Evolutionary conservation across 2,797 vertebrate species (phyloP).

Genomic region (Channallabes apus): DNA sequence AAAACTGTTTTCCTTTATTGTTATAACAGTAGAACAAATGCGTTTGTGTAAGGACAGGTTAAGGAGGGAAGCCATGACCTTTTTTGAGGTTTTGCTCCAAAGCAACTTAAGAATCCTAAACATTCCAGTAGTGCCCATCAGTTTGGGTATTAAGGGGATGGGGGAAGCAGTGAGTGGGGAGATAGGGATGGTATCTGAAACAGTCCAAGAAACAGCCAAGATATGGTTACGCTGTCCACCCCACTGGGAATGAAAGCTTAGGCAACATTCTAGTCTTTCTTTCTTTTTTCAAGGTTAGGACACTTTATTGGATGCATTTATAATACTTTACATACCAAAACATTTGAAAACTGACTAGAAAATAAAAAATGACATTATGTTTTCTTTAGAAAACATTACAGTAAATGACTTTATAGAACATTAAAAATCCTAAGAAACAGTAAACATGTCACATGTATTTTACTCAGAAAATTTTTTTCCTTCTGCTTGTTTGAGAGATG

Average conservation of each 20-base stretch:
- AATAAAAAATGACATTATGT: not conserved
- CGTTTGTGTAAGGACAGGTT: constrained; percentile 13
- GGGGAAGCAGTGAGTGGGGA: not conserved
- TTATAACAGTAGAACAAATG: not conserved
- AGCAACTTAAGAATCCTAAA: constrained; percentile 48
- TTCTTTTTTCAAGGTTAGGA: not conserved
- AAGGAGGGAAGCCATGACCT: constrained; percentile 15
- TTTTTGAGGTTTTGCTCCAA: constrained; percentile 4
- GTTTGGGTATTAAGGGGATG: constrained; percentile 1
- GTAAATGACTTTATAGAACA: not conserved
- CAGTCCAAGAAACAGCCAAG: constrained; percentile 21
- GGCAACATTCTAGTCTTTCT: no score
- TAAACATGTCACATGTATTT: not conserved
- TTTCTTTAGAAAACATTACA: not conserved
- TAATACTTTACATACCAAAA: not conserved
- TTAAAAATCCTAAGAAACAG: no score
- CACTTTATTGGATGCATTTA: not conserved
- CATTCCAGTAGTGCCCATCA: constrained; percentile 36
- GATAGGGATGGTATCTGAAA: constrained; percentile 12
- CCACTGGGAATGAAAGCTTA: not conserved
- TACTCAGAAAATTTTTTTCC: not conserved
- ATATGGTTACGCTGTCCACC: constrained; percentile 9
- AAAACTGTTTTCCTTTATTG: not conserved
- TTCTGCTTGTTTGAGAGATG: not conserved
- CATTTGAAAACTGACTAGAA: not conserved